Conservation (phyloP, 2,888 invertebrate genomes). For the Dilophus febrilis region DNA sequence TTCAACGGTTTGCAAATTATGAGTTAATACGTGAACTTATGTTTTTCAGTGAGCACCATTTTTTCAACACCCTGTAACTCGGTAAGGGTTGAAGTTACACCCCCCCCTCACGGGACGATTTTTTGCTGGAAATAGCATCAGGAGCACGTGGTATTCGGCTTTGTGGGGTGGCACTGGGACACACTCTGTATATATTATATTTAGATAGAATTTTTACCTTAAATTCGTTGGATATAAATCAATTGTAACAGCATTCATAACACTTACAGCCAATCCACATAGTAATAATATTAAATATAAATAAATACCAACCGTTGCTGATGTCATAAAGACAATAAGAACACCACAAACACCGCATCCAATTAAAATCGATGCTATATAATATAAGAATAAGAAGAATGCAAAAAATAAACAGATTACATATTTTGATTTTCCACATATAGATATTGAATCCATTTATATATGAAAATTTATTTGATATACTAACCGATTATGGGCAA, state of each 20-base stretch:
- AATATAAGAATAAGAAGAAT: slow-evolving; percentile 15
- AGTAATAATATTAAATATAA: slow-evolving; percentile 17
- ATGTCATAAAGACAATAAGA: slow-evolving; percentile 14
- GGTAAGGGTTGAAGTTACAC: too few relatives aligned
- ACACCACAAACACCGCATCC: slow-evolving; percentile 17
- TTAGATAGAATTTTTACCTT: slow-evolving; percentile 19
- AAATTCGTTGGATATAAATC: slow-evolving; percentile 24
- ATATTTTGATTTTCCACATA: background rate
- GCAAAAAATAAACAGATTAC: background rate
- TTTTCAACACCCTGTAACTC: too few relatives aligned
- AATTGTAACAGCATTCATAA: slow-evolving; percentile 22
- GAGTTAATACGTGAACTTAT: too few relatives aligned
- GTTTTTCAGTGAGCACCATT: too few relatives aligned
- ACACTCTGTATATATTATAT: too few relatives aligned
- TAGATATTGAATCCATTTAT: background rate
- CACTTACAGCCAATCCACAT: slow-evolving; percentile 20
- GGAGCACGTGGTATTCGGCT: too few relatives aligned
- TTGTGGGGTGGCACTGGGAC: too few relatives aligned
- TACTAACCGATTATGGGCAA: slow-evolving; percentile 18
- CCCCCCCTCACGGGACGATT: too few relatives aligned
- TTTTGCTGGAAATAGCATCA: too few relatives aligned
- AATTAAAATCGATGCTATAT: too few relatives aligned
- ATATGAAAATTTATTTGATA: too few relatives aligned
- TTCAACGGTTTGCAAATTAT: too few relatives aligned
- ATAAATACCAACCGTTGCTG: slow-evolving; percentile 18